Evolutionary conservation across 2,888 invertebrate genomes (phyloP).

Genomic region (Junonia oenone): DNA sequence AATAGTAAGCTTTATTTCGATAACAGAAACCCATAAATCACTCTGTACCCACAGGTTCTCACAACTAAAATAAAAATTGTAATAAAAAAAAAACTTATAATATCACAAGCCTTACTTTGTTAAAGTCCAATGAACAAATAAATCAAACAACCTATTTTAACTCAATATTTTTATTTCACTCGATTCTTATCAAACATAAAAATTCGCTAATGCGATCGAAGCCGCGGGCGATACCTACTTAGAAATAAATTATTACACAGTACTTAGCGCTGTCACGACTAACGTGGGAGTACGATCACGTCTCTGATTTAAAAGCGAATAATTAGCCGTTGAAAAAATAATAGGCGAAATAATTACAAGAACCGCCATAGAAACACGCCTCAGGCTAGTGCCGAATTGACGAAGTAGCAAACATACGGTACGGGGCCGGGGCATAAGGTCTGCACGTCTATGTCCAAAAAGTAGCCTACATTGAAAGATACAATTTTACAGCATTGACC

Average conservation of each 20-base stretch:
- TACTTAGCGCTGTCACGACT: slow-evolving; percentile 49
- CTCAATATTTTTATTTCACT: not conserved
- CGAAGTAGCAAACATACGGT: too few species aligned
- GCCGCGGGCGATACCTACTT: slow-evolving; percentile 29
- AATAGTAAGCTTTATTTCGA: too few species aligned
- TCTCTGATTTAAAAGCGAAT: slow-evolving; percentile 39
- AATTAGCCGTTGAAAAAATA: slow-evolving; percentile 30
- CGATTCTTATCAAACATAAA: not conserved
- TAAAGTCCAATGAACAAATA: too few species aligned
- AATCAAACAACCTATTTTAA: not conserved
- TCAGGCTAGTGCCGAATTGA: not conserved
- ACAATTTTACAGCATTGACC: too few species aligned
- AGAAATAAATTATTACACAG: slow-evolving; percentile 57
- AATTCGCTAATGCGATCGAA: slow-evolving; percentile 2
- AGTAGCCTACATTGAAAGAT: too few species aligned
- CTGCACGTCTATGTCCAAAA: too few species aligned
- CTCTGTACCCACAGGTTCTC: too few species aligned
- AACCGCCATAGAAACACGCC: not conserved
- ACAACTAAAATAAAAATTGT: too few species aligned
- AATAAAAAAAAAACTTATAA: too few species aligned
- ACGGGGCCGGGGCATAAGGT: too few species aligned
- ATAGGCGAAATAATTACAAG: not conserved
- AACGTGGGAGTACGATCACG: slow-evolving; percentile 51
- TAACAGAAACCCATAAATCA: too few species aligned
- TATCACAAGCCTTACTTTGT: too few species aligned